Evolutionary conservation across 2,888 invertebrate genomes (phyloP).

Genomic region (Halocaridina rubra): DNA sequence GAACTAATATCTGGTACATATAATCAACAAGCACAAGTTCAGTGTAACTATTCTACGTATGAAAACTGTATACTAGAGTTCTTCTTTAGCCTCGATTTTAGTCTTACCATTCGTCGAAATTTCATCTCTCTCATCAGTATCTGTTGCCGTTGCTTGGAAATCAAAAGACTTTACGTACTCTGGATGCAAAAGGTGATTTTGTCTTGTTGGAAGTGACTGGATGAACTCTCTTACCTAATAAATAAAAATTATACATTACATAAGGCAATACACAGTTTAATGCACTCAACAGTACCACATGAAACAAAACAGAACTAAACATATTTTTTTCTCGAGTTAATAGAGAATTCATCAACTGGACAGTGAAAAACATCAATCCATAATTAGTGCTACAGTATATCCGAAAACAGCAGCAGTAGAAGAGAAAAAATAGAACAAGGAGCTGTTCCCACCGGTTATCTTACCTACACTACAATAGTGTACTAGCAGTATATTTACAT

Average conservation of each 20-base stretch:
- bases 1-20: too few species aligned
- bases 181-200: not conserved
- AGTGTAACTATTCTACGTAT: not conserved
- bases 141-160: not conserved
- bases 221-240: not conserved
- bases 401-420: too few species aligned
- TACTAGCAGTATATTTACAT: too few species aligned
- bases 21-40: too few species aligned
- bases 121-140: not conserved
- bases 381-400: too few species aligned
- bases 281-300: not conserved
- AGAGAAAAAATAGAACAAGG: too few species aligned
- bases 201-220: not conserved
- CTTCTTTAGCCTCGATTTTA: not conserved
- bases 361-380: too few species aligned
- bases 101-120: not conserved
- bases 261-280: too few species aligned
- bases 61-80: not conserved
- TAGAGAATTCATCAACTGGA: too few species aligned
- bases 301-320: not conserved
- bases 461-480: too few species aligned
- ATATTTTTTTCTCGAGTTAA: not conserved
- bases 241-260: not conserved
- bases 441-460: too few species aligned
- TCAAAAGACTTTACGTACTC: not conserved